Evolutionary conservation across 2,797 vertebrate species (phyloP).

Genomic region (Melanotaenia pygmaea): DNA sequence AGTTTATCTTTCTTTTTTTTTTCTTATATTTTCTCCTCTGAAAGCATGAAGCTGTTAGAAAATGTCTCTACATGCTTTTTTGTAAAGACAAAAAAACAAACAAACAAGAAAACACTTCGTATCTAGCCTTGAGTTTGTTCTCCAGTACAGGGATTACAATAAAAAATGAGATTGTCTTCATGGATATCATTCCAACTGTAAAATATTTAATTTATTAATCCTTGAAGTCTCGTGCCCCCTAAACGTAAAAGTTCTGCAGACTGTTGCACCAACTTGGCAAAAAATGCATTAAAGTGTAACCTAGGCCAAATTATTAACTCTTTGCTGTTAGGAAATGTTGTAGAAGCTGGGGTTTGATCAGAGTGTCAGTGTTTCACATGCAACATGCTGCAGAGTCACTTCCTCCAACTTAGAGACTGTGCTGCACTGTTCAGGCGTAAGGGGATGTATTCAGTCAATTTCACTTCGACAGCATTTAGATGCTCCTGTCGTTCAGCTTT

Average conservation of each 20-base stretch:
- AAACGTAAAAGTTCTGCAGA: conserved; percentile 3
- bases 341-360: not conserved
- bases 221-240: conserved; percentile 5
- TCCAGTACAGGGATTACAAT: conserved; percentile 25
- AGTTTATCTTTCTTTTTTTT: conserved; percentile 29
- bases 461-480: no score
- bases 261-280: conserved; percentile 54
- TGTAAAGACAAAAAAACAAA: conserved; percentile 34
- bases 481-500: no score
- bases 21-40: conserved; percentile 45
- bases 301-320: no score
- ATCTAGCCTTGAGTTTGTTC: conserved; percentile 15
- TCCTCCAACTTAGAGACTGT: no score
- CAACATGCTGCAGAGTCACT: no score
- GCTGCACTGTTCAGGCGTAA: no score
- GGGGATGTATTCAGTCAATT: no score
- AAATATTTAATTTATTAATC: conserved; percentile 8
- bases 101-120: conserved; percentile 11
- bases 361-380: no score
- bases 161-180: conserved; percentile 22
- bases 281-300: not conserved
- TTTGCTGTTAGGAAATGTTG: no score
- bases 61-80: conserved; percentile 55
- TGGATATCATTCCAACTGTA: conserved; percentile 39
- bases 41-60: conserved; percentile 63